Percentiles rank a stretch among this genome's conserved stretches.
Conservation (phyloP, 2,113 vertebrate genomes). For the Capreolus pygargus region DNA sequence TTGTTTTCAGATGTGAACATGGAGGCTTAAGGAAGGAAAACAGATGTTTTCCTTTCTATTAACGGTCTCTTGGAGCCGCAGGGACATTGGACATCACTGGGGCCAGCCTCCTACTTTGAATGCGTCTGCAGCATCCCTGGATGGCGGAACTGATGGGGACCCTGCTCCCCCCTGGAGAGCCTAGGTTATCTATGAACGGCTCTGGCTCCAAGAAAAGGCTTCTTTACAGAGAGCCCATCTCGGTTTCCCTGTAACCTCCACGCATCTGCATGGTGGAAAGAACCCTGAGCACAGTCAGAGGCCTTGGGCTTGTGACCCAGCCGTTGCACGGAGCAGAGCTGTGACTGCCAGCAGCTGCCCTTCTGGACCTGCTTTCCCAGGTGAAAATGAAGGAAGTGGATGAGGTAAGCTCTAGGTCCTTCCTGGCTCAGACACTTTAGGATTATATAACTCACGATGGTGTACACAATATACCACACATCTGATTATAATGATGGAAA, state of each 20-base stretch:
- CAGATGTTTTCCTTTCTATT: background rate
- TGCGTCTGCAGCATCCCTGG: background rate
- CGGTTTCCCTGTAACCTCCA: background rate
- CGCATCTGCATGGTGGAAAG: background rate
- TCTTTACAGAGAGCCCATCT: background rate
- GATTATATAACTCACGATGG: background rate
- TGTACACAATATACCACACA: background rate
- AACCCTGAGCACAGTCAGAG: background rate
- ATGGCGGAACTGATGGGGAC: background rate
- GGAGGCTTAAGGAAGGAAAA: background rate
- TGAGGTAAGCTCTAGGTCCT: background rate
- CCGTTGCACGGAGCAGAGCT: background rate
- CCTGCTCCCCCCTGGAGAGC: background rate
- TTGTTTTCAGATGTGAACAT: background rate
- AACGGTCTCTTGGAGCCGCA: background rate
- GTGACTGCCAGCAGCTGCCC: background rate
- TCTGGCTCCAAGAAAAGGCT: background rate
- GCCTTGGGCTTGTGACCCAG: background rate
- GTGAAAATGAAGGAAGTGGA: background rate
- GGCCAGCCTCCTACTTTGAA: background rate
- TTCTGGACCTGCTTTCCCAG: background rate
- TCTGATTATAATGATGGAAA: slow-evolving; percentile 19
- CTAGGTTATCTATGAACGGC: background rate
- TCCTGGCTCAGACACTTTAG: background rate
- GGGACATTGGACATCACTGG: accelerated